Percentiles rank a stretch among this genome's conserved stretches.
Evolutionary conservation across 2,113 vertebrate genomes (phyloP).

Genomic region (Pionites leucogaster): DNA sequence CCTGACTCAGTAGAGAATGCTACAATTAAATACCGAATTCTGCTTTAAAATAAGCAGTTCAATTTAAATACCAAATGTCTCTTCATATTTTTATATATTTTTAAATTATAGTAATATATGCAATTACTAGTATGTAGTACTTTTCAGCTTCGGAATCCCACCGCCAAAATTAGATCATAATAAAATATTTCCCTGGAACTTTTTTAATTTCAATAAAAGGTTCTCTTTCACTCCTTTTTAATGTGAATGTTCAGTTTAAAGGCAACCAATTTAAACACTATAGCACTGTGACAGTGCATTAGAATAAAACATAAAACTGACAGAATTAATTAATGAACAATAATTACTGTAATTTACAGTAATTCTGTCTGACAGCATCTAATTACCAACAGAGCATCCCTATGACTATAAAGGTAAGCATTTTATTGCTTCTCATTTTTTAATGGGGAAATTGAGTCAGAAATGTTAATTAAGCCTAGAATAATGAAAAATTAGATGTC

Average conservation of each 20-base stretch:
- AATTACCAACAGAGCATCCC: constrained; percentile 53
- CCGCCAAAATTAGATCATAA: constrained; percentile 54
- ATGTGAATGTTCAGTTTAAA: constrained; percentile 55
- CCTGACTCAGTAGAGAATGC: constrained; percentile 34
- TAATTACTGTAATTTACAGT: constrained; percentile 67
- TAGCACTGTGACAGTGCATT: constrained; percentile 50
- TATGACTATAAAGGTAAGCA: constrained; percentile 53
- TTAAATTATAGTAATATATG: constrained; percentile 48
- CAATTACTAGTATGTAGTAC: constrained; percentile 22
- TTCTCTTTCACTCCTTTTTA: constrained; percentile 58
- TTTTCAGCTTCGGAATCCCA: constrained; percentile 22
- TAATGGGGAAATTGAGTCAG: constrained; percentile 53
- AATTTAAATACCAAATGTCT: constrained; percentile 4
- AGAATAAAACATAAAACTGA: constrained; percentile 64
- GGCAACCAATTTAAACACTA: constrained; percentile 55
- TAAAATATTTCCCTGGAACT: constrained; percentile 53
- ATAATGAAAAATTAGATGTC: constrained; percentile 20
- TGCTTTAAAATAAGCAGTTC: constrained; percentile 37
- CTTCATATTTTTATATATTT: constrained; percentile 41
- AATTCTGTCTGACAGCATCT: constrained; percentile 63
- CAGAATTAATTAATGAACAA: constrained; percentile 67
- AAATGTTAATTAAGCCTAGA: constrained; percentile 42
- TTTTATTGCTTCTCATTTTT: constrained; percentile 53
- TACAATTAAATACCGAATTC: constrained; percentile 42
- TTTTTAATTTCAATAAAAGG: constrained; percentile 69